These are phyloP conservation scores for Dendrophyllia cribrosa DNA, from an alignment of 64 coral and sea anemone species.

Conservation along the genomic window DNA sequence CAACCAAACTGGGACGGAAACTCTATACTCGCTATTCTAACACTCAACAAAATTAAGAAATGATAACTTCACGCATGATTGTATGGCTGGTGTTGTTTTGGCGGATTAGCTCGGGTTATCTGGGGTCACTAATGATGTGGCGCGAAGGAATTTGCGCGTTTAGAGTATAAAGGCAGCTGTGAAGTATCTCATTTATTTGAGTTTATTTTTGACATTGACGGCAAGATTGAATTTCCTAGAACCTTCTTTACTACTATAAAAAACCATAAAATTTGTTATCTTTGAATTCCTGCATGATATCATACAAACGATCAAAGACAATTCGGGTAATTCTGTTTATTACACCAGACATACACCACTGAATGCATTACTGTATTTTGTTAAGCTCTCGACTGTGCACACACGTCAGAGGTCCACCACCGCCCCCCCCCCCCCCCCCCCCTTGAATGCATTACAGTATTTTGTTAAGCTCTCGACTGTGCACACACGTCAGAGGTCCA, in stretches of 20 bases:
- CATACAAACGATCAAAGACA: no score
- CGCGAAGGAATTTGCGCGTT: neutral
- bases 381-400: no score
- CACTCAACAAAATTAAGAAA: neutral
- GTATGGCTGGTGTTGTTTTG: neutral
- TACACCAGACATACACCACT: no score
- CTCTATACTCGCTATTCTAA: neutral
- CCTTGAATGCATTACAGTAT: no score
- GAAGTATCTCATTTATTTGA: neutral
- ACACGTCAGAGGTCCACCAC: no score
- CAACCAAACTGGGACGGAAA: neutral
- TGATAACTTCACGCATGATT: neutral
- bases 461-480: no score
- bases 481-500: no score
- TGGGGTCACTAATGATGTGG: neutral
- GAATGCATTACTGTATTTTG: no score
- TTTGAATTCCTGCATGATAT: no score
- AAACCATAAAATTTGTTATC: no score
- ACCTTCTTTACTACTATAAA: neutral
- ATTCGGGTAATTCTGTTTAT: no score
- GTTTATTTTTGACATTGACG: neutral
- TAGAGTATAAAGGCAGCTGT: neutral
- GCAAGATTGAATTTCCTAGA: neutral
- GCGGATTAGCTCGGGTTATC: slow-evolving; percentile 36
- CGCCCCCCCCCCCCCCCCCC: no score